Percentiles rank a stretch among this genome's conserved stretches.
Conservation (phyloP, 2,797 vertebrate genomes). For the Sebastiscus albofasciatus region DNA sequence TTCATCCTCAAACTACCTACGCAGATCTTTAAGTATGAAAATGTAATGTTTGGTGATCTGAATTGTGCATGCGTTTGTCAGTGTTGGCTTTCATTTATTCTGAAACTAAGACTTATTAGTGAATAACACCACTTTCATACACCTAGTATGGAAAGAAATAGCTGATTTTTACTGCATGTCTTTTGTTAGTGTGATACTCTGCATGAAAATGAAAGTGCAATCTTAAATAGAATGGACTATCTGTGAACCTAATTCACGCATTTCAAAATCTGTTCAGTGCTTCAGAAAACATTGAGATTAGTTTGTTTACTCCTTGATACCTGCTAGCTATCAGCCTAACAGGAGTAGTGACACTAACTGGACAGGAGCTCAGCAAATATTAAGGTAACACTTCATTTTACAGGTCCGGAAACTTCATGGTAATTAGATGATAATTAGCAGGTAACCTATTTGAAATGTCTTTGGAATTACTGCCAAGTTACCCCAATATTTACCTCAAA, state of each 20-base stretch:
- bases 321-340: not conserved
- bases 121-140: not conserved
- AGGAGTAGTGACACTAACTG: not conserved
- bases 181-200: slow-evolving; percentile 26
- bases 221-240: not conserved
- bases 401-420: too few relatives aligned
- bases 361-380: not conserved
- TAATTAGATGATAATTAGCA: too few relatives aligned
- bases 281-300: not conserved
- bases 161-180: slow-evolving; percentile 25
- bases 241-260: not conserved
- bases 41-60: not conserved
- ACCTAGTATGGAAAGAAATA: not conserved
- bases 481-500: too few relatives aligned
- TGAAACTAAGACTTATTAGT: not conserved
- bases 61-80: slow-evolving; percentile 30
- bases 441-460: too few relatives aligned
- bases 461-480: too few relatives aligned
- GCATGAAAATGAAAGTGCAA: slow-evolving; percentile 10
- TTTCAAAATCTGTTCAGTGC: not conserved
- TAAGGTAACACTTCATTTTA: too few relatives aligned
- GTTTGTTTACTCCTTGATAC: not conserved
- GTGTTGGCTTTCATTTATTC: not conserved
- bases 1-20: not conserved
- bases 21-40: not conserved